Percentiles rank a stretch among this genome's conserved stretches.
phyloP scores from a whole-genome alignment of 2,888 invertebrate genomes.

The Megastigmus dorsalis region DNA sequence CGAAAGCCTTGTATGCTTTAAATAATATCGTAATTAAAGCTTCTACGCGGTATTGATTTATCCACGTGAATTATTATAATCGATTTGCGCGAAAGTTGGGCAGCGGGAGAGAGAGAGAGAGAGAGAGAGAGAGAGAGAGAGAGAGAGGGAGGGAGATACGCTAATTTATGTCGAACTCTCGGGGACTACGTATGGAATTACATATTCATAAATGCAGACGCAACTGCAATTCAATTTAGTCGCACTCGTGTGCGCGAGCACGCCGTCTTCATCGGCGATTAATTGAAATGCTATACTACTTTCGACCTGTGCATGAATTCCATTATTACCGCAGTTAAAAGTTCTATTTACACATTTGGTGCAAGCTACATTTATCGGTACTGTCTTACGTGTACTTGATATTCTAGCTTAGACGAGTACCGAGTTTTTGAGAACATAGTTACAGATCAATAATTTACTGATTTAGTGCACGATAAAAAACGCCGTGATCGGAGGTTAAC shows the following conservation, averaged over 20 bases:
- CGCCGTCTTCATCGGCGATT: slow-evolving; percentile 38
- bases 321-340: slow-evolving; percentile 28
- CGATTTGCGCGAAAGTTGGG: slow-evolving; percentile 43
- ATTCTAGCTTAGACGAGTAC: too few species aligned
- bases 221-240: slow-evolving; percentile 51
- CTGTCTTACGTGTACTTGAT: too few species aligned
- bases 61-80: slow-evolving; percentile 37
- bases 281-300: slow-evolving; percentile 44
- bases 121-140: not conserved
- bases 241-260: not conserved
- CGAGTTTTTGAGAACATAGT: too few species aligned
- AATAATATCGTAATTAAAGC: slow-evolving; percentile 42
- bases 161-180: slow-evolving; percentile 46
- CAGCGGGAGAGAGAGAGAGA: not conserved
- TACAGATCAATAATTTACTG: too few species aligned
- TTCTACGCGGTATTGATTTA: slow-evolving; percentile 28
- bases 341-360: too few species aligned
- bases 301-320: slow-evolving; percentile 30
- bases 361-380: too few species aligned
- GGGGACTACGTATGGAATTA: slow-evolving; percentile 39
- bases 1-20: slow-evolving; percentile 20
- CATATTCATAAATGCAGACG: slow-evolving; percentile 54
- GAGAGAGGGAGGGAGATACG: slow-evolving; percentile 4
- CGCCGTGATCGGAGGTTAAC: too few species aligned
- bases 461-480: too few species aligned